A percentile compares a stretch with the other conserved stretches of the same genome.
Evolutionary conservation across 92 coral and sea anemone genomes (phyloP).

Genomic region (Porites evermanni): DNA sequence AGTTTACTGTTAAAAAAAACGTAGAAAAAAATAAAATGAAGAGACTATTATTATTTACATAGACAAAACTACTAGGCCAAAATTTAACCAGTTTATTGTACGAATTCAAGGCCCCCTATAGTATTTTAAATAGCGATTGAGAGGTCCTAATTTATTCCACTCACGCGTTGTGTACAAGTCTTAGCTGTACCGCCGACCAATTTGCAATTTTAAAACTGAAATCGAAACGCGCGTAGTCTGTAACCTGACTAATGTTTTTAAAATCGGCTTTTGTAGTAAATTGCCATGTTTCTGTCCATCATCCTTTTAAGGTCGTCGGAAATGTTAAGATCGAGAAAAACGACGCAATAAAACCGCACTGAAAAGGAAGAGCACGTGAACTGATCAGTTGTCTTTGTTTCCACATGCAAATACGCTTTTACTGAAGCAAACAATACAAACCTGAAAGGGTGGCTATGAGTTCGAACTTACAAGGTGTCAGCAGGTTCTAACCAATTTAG

Average conservation of each 20-base stretch:
- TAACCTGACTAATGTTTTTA: background rate
- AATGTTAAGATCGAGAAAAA: background rate
- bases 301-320: background rate
- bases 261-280: background rate
- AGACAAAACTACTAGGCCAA: background rate
- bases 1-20: background rate
- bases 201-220: background rate
- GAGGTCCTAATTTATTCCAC: background rate
- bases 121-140: background rate
- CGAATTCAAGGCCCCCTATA: background rate
- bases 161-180: background rate
- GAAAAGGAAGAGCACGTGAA: background rate
- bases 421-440: conserved; percentile 8
- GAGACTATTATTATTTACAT: background rate
- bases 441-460: background rate
- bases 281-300: background rate
- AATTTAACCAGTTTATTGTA: background rate
- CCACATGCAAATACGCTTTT: conserved; percentile 40
- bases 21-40: background rate
- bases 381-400: background rate
- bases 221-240: no score
- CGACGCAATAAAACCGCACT: background rate
- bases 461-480: conserved; percentile 2
- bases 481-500: background rate
- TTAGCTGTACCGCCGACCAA: background rate